Evolutionary conservation across 2,888 invertebrate genomes (phyloP), one percentile per base, ranked within the genome.

Genomic region (Ophion ellenae): DNA sequence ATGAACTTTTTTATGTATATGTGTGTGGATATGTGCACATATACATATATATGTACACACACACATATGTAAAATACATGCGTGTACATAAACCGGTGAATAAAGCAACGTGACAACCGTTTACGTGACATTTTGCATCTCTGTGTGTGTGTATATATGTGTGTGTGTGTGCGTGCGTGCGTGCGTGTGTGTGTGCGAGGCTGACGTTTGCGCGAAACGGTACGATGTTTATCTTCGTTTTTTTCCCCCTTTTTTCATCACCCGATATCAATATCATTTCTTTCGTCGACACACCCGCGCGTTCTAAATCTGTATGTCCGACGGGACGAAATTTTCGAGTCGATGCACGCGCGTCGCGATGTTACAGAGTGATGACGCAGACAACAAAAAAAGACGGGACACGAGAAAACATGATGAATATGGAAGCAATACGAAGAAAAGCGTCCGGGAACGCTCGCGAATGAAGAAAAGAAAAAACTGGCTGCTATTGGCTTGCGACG

Each of bases 21-120:
- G 32, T 66, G 66, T n/a, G 32, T 80, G 63, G 59, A 45, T 79
- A 57, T 67, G 53, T 45, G 32, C 28, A 11, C 24, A 47, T 32
- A 80, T 66, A 76, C 9, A 66, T 73, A 73, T 61, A 24, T 61
- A 57, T 32, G 47, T 36, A 59, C 20, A n/a, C 53, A 63, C 17
- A 80, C 76, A 69, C 70, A 70, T 74, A 71, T 70, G 69, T 73
- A 78, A 57, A 7, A 78, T 66, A 66, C 63, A 45, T 47, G 45
- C 73, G 57, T 74, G 32, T 74, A 66, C 64, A 71, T 64, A 64
- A 71, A 80, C 76, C 75, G 80, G 84, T 80, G 84, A 84, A 85
- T 78, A 75, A 79, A 79, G 71, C 79, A 75, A 79, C 75, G 66
- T 70, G 85, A 85, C 82, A 79, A 82, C 69, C 85, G 85, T 82